These are phyloP conservation scores for Lysandra bellargus DNA, from an alignment of 2,888 invertebrate species.

Conservation along the genomic window DNA sequence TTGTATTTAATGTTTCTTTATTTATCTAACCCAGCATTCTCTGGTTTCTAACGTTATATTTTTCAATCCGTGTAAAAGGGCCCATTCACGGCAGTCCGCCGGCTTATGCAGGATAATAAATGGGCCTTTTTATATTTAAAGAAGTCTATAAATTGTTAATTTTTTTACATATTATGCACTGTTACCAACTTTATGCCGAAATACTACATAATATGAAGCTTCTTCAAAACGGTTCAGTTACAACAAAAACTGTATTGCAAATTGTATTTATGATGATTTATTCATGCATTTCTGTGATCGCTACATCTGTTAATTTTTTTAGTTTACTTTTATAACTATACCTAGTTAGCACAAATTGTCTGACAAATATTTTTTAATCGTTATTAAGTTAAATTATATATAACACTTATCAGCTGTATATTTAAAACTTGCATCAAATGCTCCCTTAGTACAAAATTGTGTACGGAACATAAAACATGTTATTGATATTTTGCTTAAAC, in stretches of 20 bases:
- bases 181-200: neutral
- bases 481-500: neutral
- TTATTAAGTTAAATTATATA: slow-evolving; percentile 2
- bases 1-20: neutral
- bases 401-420: neutral
- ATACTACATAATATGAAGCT: neutral
- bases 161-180: neutral
- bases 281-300: slow-evolving; percentile 73
- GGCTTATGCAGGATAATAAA: no score
- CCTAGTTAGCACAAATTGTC: slow-evolving; percentile 58
- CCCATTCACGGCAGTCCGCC: no score
- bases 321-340: slow-evolving; percentile 43
- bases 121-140: neutral
- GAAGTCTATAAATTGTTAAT: neutral
- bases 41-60: neutral
- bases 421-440: neutral
- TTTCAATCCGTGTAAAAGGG: neutral
- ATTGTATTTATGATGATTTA: neutral
- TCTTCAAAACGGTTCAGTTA: no score
- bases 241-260: neutral
- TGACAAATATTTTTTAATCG: slow-evolving; percentile 31
- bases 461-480: neutral
- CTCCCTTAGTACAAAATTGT: neutral
- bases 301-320: slow-evolving; percentile 58
- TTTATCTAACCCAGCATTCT: neutral